These are phyloP conservation scores for Cryptocheilus praepositus DNA, from an alignment of 2,888 invertebrate species.

Conservation along the genomic window DNA sequence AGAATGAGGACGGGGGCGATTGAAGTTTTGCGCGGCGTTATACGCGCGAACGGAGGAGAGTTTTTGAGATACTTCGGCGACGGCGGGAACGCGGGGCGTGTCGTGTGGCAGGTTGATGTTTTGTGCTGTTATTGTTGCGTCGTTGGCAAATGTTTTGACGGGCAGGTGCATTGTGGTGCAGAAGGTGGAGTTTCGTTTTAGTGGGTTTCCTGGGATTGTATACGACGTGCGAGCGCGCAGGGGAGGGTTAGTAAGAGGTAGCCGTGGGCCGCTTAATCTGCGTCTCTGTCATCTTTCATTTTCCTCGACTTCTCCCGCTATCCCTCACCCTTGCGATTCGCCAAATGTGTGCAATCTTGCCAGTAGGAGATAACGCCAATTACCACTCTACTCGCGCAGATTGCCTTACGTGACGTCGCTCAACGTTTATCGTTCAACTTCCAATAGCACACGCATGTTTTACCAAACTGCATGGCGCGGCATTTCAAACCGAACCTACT, in stretches of 20 bases:
- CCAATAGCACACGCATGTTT: slow-evolving; percentile 45
- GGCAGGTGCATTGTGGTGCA: too few relatives aligned
- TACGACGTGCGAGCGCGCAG: too few relatives aligned
- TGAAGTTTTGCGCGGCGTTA: not conserved
- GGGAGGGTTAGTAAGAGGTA: too few relatives aligned
- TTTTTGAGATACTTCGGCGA: too few relatives aligned
- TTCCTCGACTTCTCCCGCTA: slow-evolving; percentile 29
- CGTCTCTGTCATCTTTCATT: slow-evolving; percentile 37
- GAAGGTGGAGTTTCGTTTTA: too few relatives aligned
- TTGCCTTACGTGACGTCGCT: slow-evolving; percentile 53
- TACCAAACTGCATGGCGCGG: too few relatives aligned
- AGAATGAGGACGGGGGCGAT: not conserved
- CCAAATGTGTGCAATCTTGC: slow-evolving; percentile 56
- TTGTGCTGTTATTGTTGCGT: too few relatives aligned
- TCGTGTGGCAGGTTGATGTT: too few relatives aligned
- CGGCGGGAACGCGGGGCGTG: too few relatives aligned
- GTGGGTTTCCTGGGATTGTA: too few relatives aligned
- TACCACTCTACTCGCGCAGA: slow-evolving; percentile 64
- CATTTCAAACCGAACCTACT: not conserved
- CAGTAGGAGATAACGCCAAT: slow-evolving; percentile 64
- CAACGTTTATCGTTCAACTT: slow-evolving; percentile 54
- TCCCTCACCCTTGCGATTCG: slow-evolving; percentile 29
- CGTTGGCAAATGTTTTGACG: too few relatives aligned
- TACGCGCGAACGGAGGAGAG: too few relatives aligned
- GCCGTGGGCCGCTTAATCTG: slow-evolving; percentile 22